Percentiles rank a stretch among this genome's conserved stretches.
Evolutionary conservation across 2,797 vertebrate species (phyloP).

Genomic region (Syngnathus rostellatus): DNA sequence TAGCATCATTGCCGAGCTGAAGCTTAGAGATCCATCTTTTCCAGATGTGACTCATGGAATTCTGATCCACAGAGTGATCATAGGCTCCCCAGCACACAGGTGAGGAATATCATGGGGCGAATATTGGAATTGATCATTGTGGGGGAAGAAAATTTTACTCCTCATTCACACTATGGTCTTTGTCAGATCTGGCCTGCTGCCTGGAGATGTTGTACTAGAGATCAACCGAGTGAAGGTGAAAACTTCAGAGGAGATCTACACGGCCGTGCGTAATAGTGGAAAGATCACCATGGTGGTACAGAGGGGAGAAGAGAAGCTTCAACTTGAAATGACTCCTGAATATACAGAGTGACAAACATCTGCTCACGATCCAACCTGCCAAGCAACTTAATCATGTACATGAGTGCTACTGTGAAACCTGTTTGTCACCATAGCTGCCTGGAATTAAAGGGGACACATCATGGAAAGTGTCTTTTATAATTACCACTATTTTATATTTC

Average conservation of each 20-base stretch:
- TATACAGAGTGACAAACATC: constrained; percentile 66
- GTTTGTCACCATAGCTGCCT: neutral
- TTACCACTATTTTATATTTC: neutral
- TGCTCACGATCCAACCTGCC: neutral
- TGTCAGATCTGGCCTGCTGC: constrained; percentile 80
- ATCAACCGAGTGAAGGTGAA: constrained; percentile 75
- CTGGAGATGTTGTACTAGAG: constrained; percentile 84
- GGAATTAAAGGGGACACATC: neutral
- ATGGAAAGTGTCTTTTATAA: neutral
- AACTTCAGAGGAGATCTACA: constrained; percentile 82
- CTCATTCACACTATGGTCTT: neutral
- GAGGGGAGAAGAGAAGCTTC: constrained; percentile 65
- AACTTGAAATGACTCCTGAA: constrained; percentile 81
- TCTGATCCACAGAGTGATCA: constrained; percentile 86
- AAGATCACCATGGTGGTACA: constrained; percentile 76
- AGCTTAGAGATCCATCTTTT: constrained; percentile 79
- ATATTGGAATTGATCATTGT: too few species aligned
- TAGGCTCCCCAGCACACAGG: constrained; percentile 84
- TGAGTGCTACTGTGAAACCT: constrained; percentile 15
- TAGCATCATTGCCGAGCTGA: constrained; percentile 87
- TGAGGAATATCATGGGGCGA: constrained; percentile 32
- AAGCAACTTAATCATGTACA: neutral
- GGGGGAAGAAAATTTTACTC: neutral
- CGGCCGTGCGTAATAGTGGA: constrained; percentile 74
- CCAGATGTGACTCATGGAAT: constrained; percentile 83